phyloP scores from a whole-genome alignment of 2,797 vertebrate genomes.

The Ctenosaura bakeri region DNA sequence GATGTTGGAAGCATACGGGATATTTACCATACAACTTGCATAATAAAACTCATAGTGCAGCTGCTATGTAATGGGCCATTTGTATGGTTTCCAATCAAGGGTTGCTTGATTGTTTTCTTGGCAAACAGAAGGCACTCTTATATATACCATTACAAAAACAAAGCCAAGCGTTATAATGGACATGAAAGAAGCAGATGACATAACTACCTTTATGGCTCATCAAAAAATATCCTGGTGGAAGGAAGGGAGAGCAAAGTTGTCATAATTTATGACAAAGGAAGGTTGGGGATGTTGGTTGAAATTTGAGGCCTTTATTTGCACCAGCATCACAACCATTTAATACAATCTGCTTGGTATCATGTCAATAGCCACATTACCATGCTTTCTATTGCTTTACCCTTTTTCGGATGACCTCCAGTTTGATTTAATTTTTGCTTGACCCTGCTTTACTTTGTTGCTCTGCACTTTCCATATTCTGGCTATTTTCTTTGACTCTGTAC shows the following conservation, averaged over 20 bases:
- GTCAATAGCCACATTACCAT: not conserved
- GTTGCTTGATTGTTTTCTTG: conserved; percentile 61
- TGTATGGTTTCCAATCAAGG: conserved; percentile 58
- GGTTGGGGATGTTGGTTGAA: conserved; percentile 4
- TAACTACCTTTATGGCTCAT: conserved; percentile 12
- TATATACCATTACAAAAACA: conserved; percentile 50
- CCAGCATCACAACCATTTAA: not conserved
- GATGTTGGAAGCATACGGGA: conserved; percentile 49
- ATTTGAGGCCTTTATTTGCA: conserved; percentile 7
- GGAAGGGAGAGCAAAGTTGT: not conserved
- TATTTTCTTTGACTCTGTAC: not conserved
- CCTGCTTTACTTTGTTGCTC: not conserved
- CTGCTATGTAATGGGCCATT: conserved; percentile 65
- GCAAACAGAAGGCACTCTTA: conserved; percentile 55
- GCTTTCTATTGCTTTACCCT: not conserved
- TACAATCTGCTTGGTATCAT: not conserved
- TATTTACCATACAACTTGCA: conserved; percentile 56
- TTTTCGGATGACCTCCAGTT: not conserved
- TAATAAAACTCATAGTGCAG: conserved; percentile 39
- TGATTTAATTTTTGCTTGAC: not conserved
- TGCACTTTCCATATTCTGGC: not conserved
- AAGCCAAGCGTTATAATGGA: conserved; percentile 58
- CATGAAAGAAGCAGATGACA: conserved; percentile 19
- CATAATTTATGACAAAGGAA: not conserved
- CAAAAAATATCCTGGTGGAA: conserved; percentile 6